A percentile compares a stretch with the other conserved stretches of the same genome.
These are phyloP conservation scores for Acanthococcus lagerstroemiae DNA, from an alignment of 2,888 invertebrate genomes.

Conservation along the genomic window DNA sequence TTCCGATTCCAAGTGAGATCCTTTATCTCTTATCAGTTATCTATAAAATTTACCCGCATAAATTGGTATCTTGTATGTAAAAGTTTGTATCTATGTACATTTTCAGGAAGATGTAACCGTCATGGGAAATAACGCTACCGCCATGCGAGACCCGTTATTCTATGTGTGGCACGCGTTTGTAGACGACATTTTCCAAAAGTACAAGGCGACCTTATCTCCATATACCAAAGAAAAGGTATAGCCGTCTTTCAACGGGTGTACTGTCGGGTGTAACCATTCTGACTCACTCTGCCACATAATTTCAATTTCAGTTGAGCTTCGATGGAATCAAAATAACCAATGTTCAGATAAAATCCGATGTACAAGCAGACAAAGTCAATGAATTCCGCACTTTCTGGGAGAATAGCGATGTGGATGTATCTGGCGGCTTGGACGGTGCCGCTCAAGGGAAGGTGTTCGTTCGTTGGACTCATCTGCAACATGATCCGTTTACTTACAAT, in stretches of 20 bases:
- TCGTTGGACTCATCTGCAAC: conserved; percentile 67
- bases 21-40: too few relatives aligned
- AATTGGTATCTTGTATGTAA: too few relatives aligned
- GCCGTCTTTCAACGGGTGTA: neutral
- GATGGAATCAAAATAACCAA: conserved; percentile 53
- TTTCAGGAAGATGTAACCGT: conserved; percentile 55
- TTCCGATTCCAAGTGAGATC: conserved; percentile 26
- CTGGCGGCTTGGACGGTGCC: conserved; percentile 71
- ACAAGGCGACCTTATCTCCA: conserved; percentile 58
- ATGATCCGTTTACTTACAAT: conserved; percentile 56
- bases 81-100: too few relatives aligned
- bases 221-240: conserved; percentile 52
- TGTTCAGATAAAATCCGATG: conserved; percentile 47
- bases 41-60: too few relatives aligned
- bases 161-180: conserved; percentile 75
- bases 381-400: conserved; percentile 64
- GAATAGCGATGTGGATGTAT: conserved; percentile 64
- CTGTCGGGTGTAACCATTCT: too few relatives aligned
- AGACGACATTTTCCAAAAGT: conserved; percentile 64
- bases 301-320: conserved; percentile 49
- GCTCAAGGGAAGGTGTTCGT: conserved; percentile 58
- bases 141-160: conserved; percentile 78
- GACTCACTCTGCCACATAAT: neutral
- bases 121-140: conserved; percentile 73
- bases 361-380: conserved; percentile 47